phyloP scores from a whole-genome alignment of 2,888 invertebrate species.

The Pardosa pseudoannulata region DNA sequence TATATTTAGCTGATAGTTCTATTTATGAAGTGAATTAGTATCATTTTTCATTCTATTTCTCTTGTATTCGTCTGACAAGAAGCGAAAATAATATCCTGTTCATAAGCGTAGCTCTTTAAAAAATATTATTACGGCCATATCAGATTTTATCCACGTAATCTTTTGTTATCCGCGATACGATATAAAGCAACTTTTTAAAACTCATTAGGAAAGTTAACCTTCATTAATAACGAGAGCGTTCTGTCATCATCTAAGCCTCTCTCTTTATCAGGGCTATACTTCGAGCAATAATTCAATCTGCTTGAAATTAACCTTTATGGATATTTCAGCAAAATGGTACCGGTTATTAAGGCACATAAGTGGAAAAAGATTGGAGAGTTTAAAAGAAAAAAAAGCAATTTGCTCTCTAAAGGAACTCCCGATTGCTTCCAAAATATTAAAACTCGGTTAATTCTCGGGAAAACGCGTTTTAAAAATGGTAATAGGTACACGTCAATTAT shows the following conservation, averaged over 20 bases:
- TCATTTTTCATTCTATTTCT: no score
- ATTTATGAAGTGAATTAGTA: no score
- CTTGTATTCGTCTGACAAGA: no score
- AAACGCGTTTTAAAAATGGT: constrained; percentile 17
- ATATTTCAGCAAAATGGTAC: not conserved
- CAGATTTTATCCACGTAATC: no score
- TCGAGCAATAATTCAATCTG: not conserved
- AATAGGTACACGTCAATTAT: not conserved
- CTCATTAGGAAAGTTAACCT: not conserved
- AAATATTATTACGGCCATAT: no score
- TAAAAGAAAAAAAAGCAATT: not conserved
- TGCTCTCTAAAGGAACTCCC: not conserved
- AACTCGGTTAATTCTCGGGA: constrained; percentile 17
- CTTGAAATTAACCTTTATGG: not conserved
- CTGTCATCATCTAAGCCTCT: not conserved
- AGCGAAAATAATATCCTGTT: no score
- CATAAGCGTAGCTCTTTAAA: no score
- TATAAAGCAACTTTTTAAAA: not conserved
- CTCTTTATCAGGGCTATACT: not conserved
- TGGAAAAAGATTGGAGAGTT: not conserved
- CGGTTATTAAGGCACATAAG: not conserved
- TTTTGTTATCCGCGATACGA: no score
- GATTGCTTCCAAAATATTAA: constrained; percentile 10
- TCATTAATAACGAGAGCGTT: not conserved
- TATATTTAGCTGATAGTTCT: no score